phyloP scores from a whole-genome alignment of 2,888 invertebrate genomes.

The Drosophila basisetae region DNA sequence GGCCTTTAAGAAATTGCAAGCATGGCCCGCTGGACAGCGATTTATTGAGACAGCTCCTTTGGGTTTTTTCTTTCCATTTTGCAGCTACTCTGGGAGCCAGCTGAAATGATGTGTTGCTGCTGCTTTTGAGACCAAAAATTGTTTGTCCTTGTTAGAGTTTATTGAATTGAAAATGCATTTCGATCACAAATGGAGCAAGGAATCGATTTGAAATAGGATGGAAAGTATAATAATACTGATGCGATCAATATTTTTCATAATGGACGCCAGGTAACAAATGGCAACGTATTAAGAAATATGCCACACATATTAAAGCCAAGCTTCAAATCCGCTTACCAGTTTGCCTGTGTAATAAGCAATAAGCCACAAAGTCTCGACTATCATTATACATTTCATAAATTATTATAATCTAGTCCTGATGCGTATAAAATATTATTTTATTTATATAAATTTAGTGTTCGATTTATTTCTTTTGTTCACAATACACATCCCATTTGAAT shows the following conservation, averaged over 20 bases:
- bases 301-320: not conserved
- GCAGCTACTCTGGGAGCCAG: conserved; percentile 9
- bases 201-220: conserved; percentile 52
- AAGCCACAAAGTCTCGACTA: not conserved
- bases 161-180: conserved; percentile 66
- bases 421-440: not conserved
- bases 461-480: not conserved
- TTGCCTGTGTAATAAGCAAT: no score
- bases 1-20: conserved; percentile 64
- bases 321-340: not conserved
- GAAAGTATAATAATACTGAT: conserved; percentile 9
- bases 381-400: not conserved
- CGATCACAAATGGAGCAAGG: conserved; percentile 49
- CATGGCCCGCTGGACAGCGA: conserved; percentile 44
- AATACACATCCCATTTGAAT: not conserved
- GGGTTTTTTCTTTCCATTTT: conserved; percentile 6
- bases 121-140: conserved; percentile 56
- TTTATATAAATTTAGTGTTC: not conserved
- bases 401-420: not conserved
- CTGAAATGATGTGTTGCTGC: conserved; percentile 27
- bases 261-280: conserved; percentile 38
- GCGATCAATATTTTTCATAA: conserved; percentile 46
- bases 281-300: conserved; percentile 7
- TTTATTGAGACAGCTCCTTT: conserved; percentile 58
- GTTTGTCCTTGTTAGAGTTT: conserved; percentile 47